Evolutionary conservation across 1,140 invertebrate genomes (phyloP).

Genomic region (Penaeus chinensis): DNA sequence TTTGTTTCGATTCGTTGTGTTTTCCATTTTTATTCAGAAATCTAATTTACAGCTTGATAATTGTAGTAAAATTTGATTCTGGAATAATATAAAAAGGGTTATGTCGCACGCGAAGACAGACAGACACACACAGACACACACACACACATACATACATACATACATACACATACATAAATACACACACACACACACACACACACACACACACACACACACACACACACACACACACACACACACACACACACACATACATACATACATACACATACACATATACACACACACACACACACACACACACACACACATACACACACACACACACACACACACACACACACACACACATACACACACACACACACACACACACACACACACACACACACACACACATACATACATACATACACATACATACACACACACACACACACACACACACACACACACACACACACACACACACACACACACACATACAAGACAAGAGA

Average conservation of each 20-base stretch:
- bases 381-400: constrained; percentile 5
- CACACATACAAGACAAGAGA: background rate
- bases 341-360: constrained; percentile 8
- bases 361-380: background rate
- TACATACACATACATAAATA: too few relatives aligned
- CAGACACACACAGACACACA: too few relatives aligned
- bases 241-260: constrained; percentile 9
- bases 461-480: background rate
- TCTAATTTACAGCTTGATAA: background rate
- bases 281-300: constrained; percentile 5
- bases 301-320: constrained; percentile 9
- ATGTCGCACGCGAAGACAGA: too few relatives aligned
- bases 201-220: constrained; percentile 9
- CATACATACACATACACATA: constrained; percentile 9
- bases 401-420: background rate
- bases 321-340: constrained; percentile 9
- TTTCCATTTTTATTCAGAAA: too few relatives aligned
- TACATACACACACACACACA: constrained; percentile 7
- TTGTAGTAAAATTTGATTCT: background rate
- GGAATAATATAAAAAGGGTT: background rate
- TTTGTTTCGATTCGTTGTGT: too few relatives aligned
- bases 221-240: constrained; percentile 9
- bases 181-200: background rate
- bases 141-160: too few relatives aligned
- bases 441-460: constrained; percentile 13